These are phyloP conservation scores for Gastrophysa polygoni DNA, from an alignment of 2,888 invertebrate genomes.

Conservation along the genomic window DNA sequence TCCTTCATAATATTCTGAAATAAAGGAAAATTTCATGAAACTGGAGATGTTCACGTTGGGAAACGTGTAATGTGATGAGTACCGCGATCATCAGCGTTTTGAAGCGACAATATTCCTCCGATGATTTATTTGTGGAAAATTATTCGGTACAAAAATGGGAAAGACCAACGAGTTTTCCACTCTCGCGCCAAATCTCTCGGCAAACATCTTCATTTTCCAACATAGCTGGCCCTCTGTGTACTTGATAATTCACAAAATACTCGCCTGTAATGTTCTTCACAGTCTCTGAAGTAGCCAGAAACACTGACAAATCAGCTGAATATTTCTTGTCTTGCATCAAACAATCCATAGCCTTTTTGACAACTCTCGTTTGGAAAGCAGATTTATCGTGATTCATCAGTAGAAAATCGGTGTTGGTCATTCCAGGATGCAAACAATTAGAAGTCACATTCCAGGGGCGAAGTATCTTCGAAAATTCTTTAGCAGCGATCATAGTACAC, in stretches of 20 bases:
- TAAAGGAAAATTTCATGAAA: too few relatives aligned
- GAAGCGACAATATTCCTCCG: too few relatives aligned
- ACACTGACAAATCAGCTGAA: constrained; percentile 33
- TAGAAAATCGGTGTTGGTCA: constrained; percentile 40
- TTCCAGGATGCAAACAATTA: constrained; percentile 42
- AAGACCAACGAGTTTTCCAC: constrained; percentile 28
- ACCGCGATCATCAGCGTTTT: too few relatives aligned
- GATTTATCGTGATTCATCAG: constrained; percentile 21
- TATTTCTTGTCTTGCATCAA: constrained; percentile 30
- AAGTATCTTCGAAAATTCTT: constrained; percentile 34
- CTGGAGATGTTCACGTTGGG: too few relatives aligned
- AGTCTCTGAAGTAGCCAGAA: constrained; percentile 36
- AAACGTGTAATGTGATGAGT: too few relatives aligned
- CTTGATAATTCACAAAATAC: constrained; percentile 40
- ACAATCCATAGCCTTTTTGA: constrained; percentile 20
- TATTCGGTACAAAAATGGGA: too few relatives aligned
- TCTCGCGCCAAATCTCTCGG: constrained; percentile 35
- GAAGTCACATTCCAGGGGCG: constrained; percentile 28
- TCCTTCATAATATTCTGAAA: too few relatives aligned
- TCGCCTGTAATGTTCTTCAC: constrained; percentile 34
- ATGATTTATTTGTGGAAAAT: too few relatives aligned
- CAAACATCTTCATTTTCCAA: constrained; percentile 35
- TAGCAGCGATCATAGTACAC: constrained; percentile 42
- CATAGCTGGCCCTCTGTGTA: constrained; percentile 29
- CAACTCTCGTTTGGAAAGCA: constrained; percentile 12